phyloP scores from a whole-genome alignment of 1,140 invertebrate genomes.

The Contarinia nasturtii region DNA sequence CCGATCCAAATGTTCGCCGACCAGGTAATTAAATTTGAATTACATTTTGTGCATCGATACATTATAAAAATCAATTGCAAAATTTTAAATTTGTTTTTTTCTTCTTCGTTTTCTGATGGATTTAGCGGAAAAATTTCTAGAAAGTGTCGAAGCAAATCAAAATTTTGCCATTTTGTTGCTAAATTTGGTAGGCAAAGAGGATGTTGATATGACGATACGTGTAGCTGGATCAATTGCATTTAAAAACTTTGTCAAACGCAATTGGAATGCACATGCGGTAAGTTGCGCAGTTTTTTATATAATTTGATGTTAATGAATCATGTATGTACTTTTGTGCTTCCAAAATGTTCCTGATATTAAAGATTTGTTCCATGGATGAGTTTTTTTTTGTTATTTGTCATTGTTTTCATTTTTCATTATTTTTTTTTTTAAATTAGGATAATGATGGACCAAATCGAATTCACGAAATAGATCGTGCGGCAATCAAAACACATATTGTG shows the following conservation, averaged over 20 bases:
- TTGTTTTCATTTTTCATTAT: too few species aligned
- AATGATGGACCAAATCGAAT: conserved; percentile 69
- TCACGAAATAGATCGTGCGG: conserved; percentile 51
- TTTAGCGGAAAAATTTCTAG: conserved; percentile 80
- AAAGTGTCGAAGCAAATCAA: conserved; percentile 74
- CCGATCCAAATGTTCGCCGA: conserved; percentile 57
- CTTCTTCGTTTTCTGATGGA: not conserved
- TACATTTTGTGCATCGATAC: conserved; percentile 2
- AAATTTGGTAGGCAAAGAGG: conserved; percentile 60
- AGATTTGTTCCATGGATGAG: too few species aligned
- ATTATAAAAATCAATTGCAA: not conserved
- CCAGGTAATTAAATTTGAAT: conserved; percentile 48
- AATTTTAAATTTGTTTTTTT: not conserved
- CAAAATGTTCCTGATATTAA: too few species aligned
- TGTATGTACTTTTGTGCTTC: too few species aligned
- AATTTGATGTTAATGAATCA: not conserved
- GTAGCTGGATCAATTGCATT: conserved; percentile 81
- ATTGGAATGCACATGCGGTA: conserved; percentile 44
- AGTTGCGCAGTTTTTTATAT: not conserved
- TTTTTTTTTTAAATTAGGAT: conserved; percentile 31
- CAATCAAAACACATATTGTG: conserved; percentile 75
- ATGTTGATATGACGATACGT: conserved; percentile 60
- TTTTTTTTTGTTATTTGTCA: not conserved
- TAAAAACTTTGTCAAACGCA: conserved; percentile 91
- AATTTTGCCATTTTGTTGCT: conserved; percentile 79